Conservation (phyloP, 2,888 invertebrate species). For the Drosophila putrida region DNA sequence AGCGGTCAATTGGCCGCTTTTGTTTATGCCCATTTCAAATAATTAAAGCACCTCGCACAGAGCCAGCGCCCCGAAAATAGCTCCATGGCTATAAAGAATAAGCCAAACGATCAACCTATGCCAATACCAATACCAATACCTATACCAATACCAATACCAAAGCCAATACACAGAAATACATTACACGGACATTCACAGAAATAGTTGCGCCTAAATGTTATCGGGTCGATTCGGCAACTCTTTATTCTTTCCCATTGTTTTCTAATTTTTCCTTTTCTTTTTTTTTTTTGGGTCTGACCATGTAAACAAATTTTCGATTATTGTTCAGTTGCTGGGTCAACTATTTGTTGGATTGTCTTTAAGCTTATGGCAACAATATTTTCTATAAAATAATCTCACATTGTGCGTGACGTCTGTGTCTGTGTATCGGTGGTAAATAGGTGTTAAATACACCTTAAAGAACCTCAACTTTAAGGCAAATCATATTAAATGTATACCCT, state of each 20-base stretch:
- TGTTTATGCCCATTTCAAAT: conserved; percentile 64
- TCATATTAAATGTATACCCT: conserved; percentile 1
- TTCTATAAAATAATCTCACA: too few relatives aligned
- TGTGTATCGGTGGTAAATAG: conserved; percentile 1
- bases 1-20: conserved; percentile 48
- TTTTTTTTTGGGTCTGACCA: conserved; percentile 19
- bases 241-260: not conserved
- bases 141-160: conserved; percentile 15
- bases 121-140: conserved; percentile 11
- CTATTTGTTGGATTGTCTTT: not conserved
- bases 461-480: not conserved
- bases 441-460: conserved; percentile 11
- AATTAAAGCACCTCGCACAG: conserved; percentile 44
- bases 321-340: conserved; percentile 6
- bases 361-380: not conserved
- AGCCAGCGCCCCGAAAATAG: conserved; percentile 47
- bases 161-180: conserved; percentile 2
- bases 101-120: conserved; percentile 49
- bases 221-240: conserved; percentile 29
- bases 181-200: conserved; percentile 18
- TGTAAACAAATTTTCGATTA: conserved; percentile 52
- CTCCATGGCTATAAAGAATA: conserved; percentile 42
- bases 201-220: conserved; percentile 44
- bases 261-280: not conserved
- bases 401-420: conserved; percentile 5